Percentiles rank a stretch among this genome's conserved stretches.
These are phyloP conservation scores for Callopanchax toddi DNA, from an alignment of 2,113 vertebrate genomes.

Conservation along the genomic window DNA sequence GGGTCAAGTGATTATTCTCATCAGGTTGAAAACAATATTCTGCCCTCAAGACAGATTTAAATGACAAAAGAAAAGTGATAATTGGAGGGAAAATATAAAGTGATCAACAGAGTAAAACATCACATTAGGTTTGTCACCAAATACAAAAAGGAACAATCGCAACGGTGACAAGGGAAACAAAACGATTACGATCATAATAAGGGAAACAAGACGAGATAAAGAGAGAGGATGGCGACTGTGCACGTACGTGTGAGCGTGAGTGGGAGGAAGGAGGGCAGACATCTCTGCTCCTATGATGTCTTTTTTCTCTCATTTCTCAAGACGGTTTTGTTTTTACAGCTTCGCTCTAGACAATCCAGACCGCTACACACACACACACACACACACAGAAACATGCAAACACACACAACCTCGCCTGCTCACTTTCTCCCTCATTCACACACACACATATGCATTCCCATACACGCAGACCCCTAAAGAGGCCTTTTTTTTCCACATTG, in stretches of 20 bases:
- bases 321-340: conserved; percentile 74
- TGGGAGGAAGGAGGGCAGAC: conserved; percentile 18
- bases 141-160: background rate
- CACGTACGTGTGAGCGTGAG: background rate
- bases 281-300: conserved; percentile 41
- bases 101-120: conserved; percentile 20
- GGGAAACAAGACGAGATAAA: background rate
- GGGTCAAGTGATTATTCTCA: conserved; percentile 40
- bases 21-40: conserved; percentile 30
- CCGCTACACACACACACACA: conserved; percentile 45
- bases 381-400: conserved; percentile 23
- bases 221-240: background rate
- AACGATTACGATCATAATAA: background rate
- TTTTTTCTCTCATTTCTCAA: conserved; percentile 35
- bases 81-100: conserved; percentile 12
- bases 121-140: background rate
- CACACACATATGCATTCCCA: conserved; percentile 27
- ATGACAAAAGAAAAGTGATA: conserved; percentile 16
- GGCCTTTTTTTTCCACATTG: conserved; percentile 75
- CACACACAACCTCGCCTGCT: conserved; percentile 19
- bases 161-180: background rate
- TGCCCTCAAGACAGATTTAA: conserved; percentile 8
- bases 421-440: conserved; percentile 14
- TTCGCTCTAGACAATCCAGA: conserved; percentile 62
- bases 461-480: conserved; percentile 63